Evolutionary conservation across 2,113 vertebrate species (phyloP), one percentile per base, ranked within the genome.

Genomic region (Myotis yumanensis): DNA sequence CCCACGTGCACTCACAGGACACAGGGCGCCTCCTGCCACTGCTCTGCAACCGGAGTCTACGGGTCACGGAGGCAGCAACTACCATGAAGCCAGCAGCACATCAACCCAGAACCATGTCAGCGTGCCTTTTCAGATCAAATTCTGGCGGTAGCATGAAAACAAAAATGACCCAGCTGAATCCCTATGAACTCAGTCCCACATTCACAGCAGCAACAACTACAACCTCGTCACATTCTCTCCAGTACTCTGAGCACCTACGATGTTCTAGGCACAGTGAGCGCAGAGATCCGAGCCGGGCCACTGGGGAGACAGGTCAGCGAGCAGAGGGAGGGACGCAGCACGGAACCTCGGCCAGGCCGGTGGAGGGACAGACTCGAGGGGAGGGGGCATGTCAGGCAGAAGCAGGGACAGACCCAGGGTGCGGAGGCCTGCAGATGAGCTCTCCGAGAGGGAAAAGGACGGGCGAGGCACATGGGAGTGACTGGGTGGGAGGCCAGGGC

Each of bases 401-500:
- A 17, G 71, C 48, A 71, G 75, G n/a, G 25, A 30, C 59, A 23
- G 4, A 2, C 2, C 25, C 46, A 20, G 48, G 69, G 71, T 37
- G 23, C 0, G 6, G 37, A 28, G 73, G 69, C 17, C 15, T 1
- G 20, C 28, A 25, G n/a, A 46, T 2, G 69, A 40, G 73, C 11
- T 2, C 37, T 66, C 52, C 1, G 51, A 51, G 51, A 15, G 4
- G 3, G 32, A 32, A 28, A 62, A 89, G 46, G 59, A 20, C 51
- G 71, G 28, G 59, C 3, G 2, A 17, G 23, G 17, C 35, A 2
- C 1, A 0, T 3, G 59, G n/a, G 22, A 32, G 25, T 2, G 18
- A 62, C 59, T 28, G 59, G 25, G 12, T 85, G 22, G 18, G 75
- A 52, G 30, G 46, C 4, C 7, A 32, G 25, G 18, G 51, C 15